phyloP scores from a whole-genome alignment of 2,888 invertebrate species.

The Eupithecia insigniata region DNA sequence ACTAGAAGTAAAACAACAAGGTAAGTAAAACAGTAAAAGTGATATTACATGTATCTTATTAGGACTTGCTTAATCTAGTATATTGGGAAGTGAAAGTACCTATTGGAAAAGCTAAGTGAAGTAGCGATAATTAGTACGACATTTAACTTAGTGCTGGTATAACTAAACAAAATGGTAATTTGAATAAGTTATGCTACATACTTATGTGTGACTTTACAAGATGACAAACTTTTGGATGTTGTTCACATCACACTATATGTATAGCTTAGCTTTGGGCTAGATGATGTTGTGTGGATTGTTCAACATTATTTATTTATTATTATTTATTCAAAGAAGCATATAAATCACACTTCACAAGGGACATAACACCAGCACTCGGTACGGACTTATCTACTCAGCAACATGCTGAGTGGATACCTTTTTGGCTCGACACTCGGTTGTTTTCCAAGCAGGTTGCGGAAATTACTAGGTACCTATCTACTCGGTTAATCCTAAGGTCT shows the following conservation, averaged over 20 bases:
- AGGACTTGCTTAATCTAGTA: slow-evolving; percentile 36
- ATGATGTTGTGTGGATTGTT: too few species aligned
- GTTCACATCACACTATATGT: neutral
- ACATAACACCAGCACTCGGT: too few species aligned
- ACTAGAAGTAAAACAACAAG: slow-evolving; percentile 4
- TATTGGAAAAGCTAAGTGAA: slow-evolving; percentile 35
- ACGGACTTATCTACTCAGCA: too few species aligned
- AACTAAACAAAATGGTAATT: slow-evolving; percentile 33
- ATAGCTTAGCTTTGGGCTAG: too few species aligned
- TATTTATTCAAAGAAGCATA: slow-evolving; percentile 1
- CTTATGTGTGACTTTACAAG: neutral
- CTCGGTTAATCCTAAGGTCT: too few species aligned
- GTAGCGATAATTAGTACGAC: slow-evolving; percentile 26
- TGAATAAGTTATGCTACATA: slow-evolving; percentile 28
- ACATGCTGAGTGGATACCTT: too few species aligned
- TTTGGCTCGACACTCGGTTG: too few species aligned
- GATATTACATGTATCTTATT: slow-evolving; percentile 31
- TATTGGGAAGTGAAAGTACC: slow-evolving; percentile 50
- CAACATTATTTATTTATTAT: too few species aligned
- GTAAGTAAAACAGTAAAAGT: slow-evolving; percentile 22
- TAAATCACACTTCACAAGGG: too few species aligned
- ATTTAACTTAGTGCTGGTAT: slow-evolving; percentile 13
- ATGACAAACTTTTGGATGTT: slow-evolving; percentile 4
- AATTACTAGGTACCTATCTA: too few species aligned
- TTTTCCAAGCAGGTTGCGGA: too few species aligned